Percentiles rank a stretch among this genome's conserved stretches.
These are phyloP conservation scores for Chaetophractus vellerosus DNA, from an alignment of 2,797 vertebrate species.

Conservation along the genomic window DNA sequence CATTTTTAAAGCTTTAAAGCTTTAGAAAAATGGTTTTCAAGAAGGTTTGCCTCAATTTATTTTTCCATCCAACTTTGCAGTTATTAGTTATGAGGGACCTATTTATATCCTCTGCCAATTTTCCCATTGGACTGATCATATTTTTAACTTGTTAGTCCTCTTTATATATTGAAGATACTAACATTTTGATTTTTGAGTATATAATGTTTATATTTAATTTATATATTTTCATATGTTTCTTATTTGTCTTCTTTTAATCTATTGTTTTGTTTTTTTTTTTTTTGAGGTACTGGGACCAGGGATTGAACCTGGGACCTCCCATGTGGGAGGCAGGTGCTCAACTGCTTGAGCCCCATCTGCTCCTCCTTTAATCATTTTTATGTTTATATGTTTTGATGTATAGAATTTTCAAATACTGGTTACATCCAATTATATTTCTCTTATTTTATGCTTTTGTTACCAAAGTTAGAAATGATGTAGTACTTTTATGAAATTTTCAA, in stretches of 20 bases:
- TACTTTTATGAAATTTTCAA: neutral
- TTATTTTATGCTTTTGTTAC: constrained; percentile 20
- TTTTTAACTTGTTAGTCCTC: constrained; percentile 2
- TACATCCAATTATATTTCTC: neutral
- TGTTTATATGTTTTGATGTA: neutral
- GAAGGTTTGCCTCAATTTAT: neutral
- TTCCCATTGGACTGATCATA: neutral
- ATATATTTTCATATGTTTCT: neutral
- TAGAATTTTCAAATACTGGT: neutral
- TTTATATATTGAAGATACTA: neutral
- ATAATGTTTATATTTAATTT: neutral
- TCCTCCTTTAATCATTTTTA: neutral
- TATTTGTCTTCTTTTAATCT: neutral
- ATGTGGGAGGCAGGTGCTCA: no score
- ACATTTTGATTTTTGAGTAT: neutral
- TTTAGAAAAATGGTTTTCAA: neutral
- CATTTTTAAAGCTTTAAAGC: neutral
- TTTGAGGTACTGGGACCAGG: no score
- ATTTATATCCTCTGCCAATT: neutral
- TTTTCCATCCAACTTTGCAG: neutral
- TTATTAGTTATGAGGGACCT: neutral
- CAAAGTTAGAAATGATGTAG: neutral
- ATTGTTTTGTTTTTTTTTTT: no score
- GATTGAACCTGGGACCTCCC: no score
- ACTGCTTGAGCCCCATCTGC: no score